Evolutionary conservation across 2,113 vertebrate species (phyloP).

Genomic region (Haliaeetus leucogaster): DNA sequence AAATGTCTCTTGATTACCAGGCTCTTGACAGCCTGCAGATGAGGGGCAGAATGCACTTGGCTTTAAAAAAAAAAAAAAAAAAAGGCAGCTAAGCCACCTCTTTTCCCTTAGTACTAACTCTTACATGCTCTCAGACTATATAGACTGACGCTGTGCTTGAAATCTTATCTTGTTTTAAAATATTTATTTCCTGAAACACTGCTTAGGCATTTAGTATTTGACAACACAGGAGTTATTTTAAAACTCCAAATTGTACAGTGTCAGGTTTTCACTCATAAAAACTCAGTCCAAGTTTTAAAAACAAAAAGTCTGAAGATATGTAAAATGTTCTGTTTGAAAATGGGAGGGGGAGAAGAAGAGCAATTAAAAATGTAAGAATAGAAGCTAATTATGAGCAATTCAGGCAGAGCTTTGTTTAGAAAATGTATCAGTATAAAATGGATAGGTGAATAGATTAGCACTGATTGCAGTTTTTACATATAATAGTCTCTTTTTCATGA

Average conservation of each 20-base stretch:
- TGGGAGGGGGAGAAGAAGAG: slow-evolving; percentile 10
- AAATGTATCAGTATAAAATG: slow-evolving; percentile 69
- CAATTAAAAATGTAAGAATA: slow-evolving; percentile 73
- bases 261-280: slow-evolving; percentile 49
- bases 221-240: slow-evolving; percentile 30
- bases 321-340: slow-evolving; percentile 37
- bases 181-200: slow-evolving; percentile 29
- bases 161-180: slow-evolving; percentile 34
- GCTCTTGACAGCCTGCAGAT: background rate
- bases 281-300: background rate
- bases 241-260: background rate
- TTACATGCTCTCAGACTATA: background rate
- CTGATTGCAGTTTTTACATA: slow-evolving; percentile 73
- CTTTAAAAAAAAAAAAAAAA: background rate
- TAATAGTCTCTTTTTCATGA: slow-evolving; percentile 74
- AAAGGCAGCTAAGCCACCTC: background rate
- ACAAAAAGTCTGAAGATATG: background rate
- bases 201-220: slow-evolving; percentile 44
- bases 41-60: background rate
- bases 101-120: background rate
- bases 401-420: slow-evolving; percentile 70
- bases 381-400: slow-evolving; percentile 75
- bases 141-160: background rate
- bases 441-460: slow-evolving; percentile 71
- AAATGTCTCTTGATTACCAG: slow-evolving; percentile 32